phyloP scores from a whole-genome alignment of 2,888 invertebrate genomes.

The Onthophagus sagittarius region DNA sequence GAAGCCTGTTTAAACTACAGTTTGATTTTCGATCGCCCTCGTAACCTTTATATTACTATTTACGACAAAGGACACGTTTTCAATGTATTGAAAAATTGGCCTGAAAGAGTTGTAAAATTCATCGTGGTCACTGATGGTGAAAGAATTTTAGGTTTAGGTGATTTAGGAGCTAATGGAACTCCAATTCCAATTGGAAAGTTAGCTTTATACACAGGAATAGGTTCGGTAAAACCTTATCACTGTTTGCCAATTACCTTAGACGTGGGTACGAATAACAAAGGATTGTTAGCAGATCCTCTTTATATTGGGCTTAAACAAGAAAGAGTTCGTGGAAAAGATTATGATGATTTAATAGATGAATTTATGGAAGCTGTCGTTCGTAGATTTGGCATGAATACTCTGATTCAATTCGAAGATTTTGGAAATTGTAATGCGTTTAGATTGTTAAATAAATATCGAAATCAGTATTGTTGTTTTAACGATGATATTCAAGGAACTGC shows the following conservation, averaged over 20 bases:
- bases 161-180: slow-evolving; percentile 97
- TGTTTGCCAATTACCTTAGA: slow-evolving; percentile 93
- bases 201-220: slow-evolving; percentile 93
- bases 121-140: slow-evolving; percentile 98
- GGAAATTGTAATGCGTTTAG: slow-evolving; percentile 96
- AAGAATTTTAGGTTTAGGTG: slow-evolving; percentile 94
- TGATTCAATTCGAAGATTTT: slow-evolving; percentile 97
- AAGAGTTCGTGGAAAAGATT: slow-evolving; percentile 76
- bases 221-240: slow-evolving; percentile 92
- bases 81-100: slow-evolving; percentile 93
- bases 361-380: slow-evolving; percentile 91
- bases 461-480: slow-evolving; percentile 92
- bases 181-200: slow-evolving; percentile 98
- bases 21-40: slow-evolving; percentile 81
- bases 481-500: slow-evolving; percentile 99
- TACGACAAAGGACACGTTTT: slow-evolving; percentile 94
- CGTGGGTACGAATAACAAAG: slow-evolving; percentile 87
- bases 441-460: slow-evolving; percentile 66
- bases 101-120: slow-evolving; percentile 79
- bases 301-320: slow-evolving; percentile 91
- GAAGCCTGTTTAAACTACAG: slow-evolving; percentile 97
- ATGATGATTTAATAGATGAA: slow-evolving; percentile 94
- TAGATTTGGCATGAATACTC: slow-evolving; percentile 79
- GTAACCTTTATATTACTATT: slow-evolving; percentile 94
- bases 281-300: slow-evolving; percentile 84